Evolutionary conservation across 2,113 vertebrate species (phyloP).

Genomic region (Pao palembangensis): DNA sequence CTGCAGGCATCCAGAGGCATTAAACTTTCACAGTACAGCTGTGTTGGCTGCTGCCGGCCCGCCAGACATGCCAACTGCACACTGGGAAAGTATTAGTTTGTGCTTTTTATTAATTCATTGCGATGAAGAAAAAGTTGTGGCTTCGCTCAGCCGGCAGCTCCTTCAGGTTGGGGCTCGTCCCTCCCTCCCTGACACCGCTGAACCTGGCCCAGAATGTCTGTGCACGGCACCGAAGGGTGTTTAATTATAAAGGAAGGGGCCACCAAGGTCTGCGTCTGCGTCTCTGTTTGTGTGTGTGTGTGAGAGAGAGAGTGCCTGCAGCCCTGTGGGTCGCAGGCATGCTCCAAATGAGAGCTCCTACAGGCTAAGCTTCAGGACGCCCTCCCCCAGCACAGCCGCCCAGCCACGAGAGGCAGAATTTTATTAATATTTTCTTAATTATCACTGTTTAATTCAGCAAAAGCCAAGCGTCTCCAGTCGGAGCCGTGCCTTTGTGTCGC

Average conservation of each 20-base stretch:
- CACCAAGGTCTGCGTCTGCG: constrained; percentile 59
- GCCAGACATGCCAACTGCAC: constrained; percentile 56
- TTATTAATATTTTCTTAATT: constrained; percentile 78
- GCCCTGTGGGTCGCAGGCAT: constrained; percentile 56
- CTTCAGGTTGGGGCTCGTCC: constrained; percentile 28
- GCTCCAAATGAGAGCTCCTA: constrained; percentile 69
- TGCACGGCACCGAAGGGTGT: constrained; percentile 62
- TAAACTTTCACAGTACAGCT: constrained; percentile 76
- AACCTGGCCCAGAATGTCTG: constrained; percentile 51
- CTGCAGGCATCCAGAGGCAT: constrained; percentile 61
- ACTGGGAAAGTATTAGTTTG: constrained; percentile 68
- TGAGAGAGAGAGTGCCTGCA: constrained; percentile 52
- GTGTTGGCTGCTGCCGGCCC: constrained; percentile 62
- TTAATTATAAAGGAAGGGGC: constrained; percentile 76
- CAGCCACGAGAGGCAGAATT: constrained; percentile 53
- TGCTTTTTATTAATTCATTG: constrained; percentile 68
- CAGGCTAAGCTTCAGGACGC: constrained; percentile 72
- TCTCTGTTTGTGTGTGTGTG: constrained; percentile 58
- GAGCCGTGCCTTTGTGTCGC: constrained; percentile 55
- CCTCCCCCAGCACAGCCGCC: constrained; percentile 51
- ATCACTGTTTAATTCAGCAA: constrained; percentile 72
- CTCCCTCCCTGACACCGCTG: constrained; percentile 53
- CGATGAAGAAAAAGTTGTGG: constrained; percentile 43
- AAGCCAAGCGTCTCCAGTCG: constrained; percentile 41
- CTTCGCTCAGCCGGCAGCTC: constrained; percentile 38